Base-by-base conservation (phyloP, 2,113 vertebrate species). In the Ictalurus furcatus region DNA sequence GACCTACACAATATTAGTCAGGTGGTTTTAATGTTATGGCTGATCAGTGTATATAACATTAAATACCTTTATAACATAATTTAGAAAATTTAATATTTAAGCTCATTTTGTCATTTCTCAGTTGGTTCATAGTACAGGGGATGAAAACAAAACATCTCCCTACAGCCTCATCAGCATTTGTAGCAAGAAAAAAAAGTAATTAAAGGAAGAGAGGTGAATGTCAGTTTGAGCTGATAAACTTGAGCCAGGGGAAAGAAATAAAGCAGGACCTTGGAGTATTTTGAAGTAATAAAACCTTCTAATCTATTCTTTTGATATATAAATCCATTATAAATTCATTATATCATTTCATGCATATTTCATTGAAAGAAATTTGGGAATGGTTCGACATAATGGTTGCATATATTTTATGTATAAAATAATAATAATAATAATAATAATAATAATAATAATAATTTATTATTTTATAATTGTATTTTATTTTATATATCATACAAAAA, bases 111-210 rank as follows among this genome's bases (percentile, higher is more conserved):
- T 30, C 40, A 80, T 80, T 87, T n/a, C 28, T 56, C 40, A 54
- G 61, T 28, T 69, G 86, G 76, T 44, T 67, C 16, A n/a, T 28
- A 34, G 12, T 81, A 54, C 61, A 87, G 78, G 78, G 71, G n/a
- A 58, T 71, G 71, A 83, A 88, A 81, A 71, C 17, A 58, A 59
- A 83, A 25, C 63, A 69, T n/a, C 21, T 69, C 44, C 76, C 61
- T 16, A 69, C 78, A 56, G 86, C 86, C 44, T 82, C 56, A 69
- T 87, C 86, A 81, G 61, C 86, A 69, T 1, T 40, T 86, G 73
- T 21, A 44, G 28, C 12, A 25, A 65, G 37, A 63, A 48, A 44
- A 71, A 81, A 67, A 87, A 56, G 52, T 82, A 88, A 88, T 82
- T 88, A 82, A 71, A 54, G 30, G 74, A 82, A 37, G 78, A 69